Evolutionary conservation across 37 sponge, comb jelly and placozoan genomes (phyloP).

Genomic region (Cladorhizidae sp.): DNA sequence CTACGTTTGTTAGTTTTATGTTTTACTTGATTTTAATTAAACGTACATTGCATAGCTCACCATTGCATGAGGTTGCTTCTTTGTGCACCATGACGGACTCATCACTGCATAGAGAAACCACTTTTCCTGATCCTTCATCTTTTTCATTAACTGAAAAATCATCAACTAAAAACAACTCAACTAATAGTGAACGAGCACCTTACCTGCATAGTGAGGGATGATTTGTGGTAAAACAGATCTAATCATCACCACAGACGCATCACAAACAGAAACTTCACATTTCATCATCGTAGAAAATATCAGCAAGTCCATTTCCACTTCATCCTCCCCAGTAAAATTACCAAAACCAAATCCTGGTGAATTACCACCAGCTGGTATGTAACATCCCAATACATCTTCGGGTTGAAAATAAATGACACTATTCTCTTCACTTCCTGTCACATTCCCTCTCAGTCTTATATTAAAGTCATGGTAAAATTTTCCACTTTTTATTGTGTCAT

Average conservation of each 20-base stretch:
- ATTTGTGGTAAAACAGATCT: neutral
- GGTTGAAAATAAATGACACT: neutral
- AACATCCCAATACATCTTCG: neutral
- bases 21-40: too few relatives aligned
- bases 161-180: too few relatives aligned
- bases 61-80: too few relatives aligned
- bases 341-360: neutral
- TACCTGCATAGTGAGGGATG: neutral
- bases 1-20: neutral
- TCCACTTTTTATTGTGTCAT: neutral
- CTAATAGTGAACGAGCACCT: too few relatives aligned
- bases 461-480: neutral
- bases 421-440: neutral
- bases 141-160: too few relatives aligned
- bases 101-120: too few relatives aligned
- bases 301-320: neutral
- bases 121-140: too few relatives aligned
- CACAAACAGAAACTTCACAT: conserved; percentile 4
- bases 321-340: neutral
- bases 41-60: too few relatives aligned
- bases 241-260: neutral
- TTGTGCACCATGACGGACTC: too few relatives aligned
- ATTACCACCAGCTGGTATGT: neutral
- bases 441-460: neutral
- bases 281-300: neutral